Conservation (phyloP, 2,113 vertebrate species). For the rabbit (Oryctolagus cuniculus) region mOryCun1.1 NC_091432.1:58972501-58973000, state of each 20-base stretch:
- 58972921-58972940: constrained; percentile 29
- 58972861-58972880: neutral
- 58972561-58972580: neutral
- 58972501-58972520: no score
- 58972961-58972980: neutral
- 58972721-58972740: neutral
- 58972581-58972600: neutral
- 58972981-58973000: neutral
- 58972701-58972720: neutral
- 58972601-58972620: neutral
- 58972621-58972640: neutral
- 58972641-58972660: neutral
- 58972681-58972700: constrained; percentile 1
- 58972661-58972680: neutral
- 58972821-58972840: neutral
- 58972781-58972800: neutral
- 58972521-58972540: no score
- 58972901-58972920: neutral
- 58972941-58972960: constrained; percentile 18
- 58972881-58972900: neutral
- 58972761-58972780: neutral
- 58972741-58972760: neutral
- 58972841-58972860: neutral
- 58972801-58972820: neutral
- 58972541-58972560: neutral